A percentile compares a stretch with the other conserved stretches of the same genome.
phyloP scores from a whole-genome alignment of 1,140 invertebrate species.

The Chironomus striatipennis region DNA sequence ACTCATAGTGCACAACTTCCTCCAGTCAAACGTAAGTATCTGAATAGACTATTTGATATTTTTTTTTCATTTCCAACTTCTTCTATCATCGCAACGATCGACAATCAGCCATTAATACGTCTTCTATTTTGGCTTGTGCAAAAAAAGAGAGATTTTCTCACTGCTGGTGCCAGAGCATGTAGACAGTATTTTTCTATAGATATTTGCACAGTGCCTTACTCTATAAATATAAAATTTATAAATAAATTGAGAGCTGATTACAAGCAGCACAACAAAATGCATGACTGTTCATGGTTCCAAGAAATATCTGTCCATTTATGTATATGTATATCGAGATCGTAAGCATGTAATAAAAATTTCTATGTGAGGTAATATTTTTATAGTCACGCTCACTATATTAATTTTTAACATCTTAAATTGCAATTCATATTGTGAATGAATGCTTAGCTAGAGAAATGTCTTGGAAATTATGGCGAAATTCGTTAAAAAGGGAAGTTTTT shows the following conservation, averaged over 20 bases:
- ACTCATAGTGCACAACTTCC: slow-evolving; percentile 27
- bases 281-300: slow-evolving; percentile 19
- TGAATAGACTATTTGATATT: not conserved
- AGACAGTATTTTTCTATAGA: too few relatives aligned
- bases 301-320: slow-evolving; percentile 6
- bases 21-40: slow-evolving; percentile 27
- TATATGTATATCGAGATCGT: not conserved
- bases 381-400: not conserved
- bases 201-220: not conserved
- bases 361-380: not conserved
- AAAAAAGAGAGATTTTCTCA: too few relatives aligned
- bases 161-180: too few relatives aligned
- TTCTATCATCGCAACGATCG: not conserved
- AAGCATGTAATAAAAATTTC: not conserved
- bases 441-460: too few relatives aligned
- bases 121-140: too few relatives aligned
- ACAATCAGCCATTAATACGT: too few relatives aligned
- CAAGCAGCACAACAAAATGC: not conserved
- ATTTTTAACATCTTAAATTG: not conserved
- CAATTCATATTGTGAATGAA: not conserved
- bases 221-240: too few relatives aligned
- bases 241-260: not conserved
- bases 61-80: too few relatives aligned
- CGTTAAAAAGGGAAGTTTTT: too few relatives aligned
- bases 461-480: too few relatives aligned